Base-by-base conservation (phyloP, 2,797 vertebrate species). In the Ispidina picta region DNA sequence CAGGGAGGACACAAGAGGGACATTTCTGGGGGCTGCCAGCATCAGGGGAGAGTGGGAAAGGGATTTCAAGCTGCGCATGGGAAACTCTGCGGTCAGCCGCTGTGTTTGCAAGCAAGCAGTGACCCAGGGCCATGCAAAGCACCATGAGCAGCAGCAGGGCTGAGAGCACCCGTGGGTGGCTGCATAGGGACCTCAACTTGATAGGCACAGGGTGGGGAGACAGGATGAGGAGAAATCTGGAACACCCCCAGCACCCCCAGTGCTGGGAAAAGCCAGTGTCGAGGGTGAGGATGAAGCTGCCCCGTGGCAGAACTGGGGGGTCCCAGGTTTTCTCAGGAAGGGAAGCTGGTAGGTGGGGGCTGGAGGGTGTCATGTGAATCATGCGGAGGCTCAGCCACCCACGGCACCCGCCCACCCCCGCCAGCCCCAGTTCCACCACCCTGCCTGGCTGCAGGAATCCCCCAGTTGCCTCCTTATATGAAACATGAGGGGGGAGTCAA, bases 401-500 rank as follows among this genome's bases (percentile, higher is more conserved):
- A 75, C 2, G 1, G n/a, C 83, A 80, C 54, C 64, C 44, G 1
- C 48, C 10, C 66, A 29, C 35, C 49, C 72, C 35, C 2, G 3
- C 12, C 2, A 3, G 12, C 9, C 41, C 43, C 1, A 0, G 5
- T 6, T 62, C 18, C 73, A 60, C 25, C 4, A 0, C n/a, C 49
- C 62, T 52, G 65, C 41, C 39, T 1, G 20, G 37, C 41, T 85
- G 70, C 54, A n/a, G 44, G 22, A 56, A 8, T 15, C 15, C n/a
- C 41, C 15, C 2, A 1, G 6, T 29, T 25, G 22, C 35, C 23
- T 35, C 66, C 23, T 23, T 3, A 29, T 1, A n/a, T 10, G 8
- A 80, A 86, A 46, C 0, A 0, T 6, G n/a, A 5, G 6, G 37
- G n/a, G 33, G 43, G 15, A 54, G 51, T 0, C 13, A 1, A 62